A percentile compares a stretch with the other conserved stretches of the same genome.
These are phyloP conservation scores for Nineta flava DNA, from an alignment of 2,888 invertebrate genomes.

Conservation along the genomic window DNA sequence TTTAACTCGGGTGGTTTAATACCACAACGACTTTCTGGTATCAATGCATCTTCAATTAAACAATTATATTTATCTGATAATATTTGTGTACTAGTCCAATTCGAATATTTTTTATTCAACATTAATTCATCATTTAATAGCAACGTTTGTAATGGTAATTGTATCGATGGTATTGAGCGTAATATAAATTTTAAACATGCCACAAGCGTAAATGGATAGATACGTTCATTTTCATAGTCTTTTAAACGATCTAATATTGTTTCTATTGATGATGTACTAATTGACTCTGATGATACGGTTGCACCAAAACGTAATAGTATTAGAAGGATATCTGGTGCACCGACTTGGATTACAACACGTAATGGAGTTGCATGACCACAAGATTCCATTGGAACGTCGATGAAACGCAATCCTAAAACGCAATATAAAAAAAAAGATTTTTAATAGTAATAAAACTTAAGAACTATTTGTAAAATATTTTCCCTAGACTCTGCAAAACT, in stretches of 20 bases:
- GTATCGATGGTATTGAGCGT: slow-evolving; percentile 43
- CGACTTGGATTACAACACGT: slow-evolving; percentile 57
- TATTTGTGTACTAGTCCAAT: slow-evolving; percentile 5
- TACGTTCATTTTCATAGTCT: slow-evolving; percentile 35
- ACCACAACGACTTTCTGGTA: slow-evolving; percentile 44
- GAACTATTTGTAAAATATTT: slow-evolving; percentile 9
- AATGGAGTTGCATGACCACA: slow-evolving; percentile 59
- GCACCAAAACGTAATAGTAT: slow-evolving; percentile 59
- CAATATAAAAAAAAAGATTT: no score
- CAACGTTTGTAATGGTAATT: slow-evolving; percentile 26
- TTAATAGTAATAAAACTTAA: slow-evolving; percentile 20
- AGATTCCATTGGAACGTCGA: slow-evolving; percentile 69
- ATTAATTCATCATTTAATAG: not conserved
- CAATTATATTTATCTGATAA: slow-evolving; percentile 23
- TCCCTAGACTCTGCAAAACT: no score
- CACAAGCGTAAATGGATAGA: slow-evolving; percentile 53
- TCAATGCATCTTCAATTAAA: slow-evolving; percentile 38
- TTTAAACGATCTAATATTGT: slow-evolving; percentile 46
- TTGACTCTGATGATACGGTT: slow-evolving; percentile 29
- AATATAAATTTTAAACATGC: slow-evolving; percentile 51
- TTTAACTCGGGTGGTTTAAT: slow-evolving; percentile 50
- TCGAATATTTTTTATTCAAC: not conserved
- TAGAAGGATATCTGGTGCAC: slow-evolving; percentile 55
- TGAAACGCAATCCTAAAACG: slow-evolving; percentile 33
- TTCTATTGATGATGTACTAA: slow-evolving; percentile 43